Percentiles rank a stretch among this genome's conserved stretches.
These are phyloP conservation scores for Alauda arvensis DNA, from an alignment of 2,797 vertebrate genomes.

Conservation along the genomic window DNA sequence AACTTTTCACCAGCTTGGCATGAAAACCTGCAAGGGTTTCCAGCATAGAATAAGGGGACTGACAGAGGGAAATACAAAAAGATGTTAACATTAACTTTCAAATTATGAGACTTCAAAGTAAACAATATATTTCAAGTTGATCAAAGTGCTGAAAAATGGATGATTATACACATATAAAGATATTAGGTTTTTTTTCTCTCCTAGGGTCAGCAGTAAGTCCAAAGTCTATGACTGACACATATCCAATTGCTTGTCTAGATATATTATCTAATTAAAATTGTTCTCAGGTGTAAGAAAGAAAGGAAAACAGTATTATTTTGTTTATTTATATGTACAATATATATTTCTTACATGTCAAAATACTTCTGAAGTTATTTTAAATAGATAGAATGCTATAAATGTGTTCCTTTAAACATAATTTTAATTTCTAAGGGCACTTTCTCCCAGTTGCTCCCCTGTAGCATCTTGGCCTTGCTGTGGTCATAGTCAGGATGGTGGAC, in stretches of 20 bases:
- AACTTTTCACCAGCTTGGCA: neutral
- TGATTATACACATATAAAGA: neutral
- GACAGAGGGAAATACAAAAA: neutral
- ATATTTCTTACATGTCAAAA: neutral
- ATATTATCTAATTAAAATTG: neutral
- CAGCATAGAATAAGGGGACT: neutral
- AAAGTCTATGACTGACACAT: neutral
- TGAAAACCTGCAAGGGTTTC: neutral
- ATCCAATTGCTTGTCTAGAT: neutral
- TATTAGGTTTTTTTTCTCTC: fast-evolving
- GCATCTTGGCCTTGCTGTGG: fast-evolving
- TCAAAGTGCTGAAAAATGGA: neutral
- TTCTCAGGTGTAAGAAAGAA: neutral
- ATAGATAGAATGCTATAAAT: neutral
- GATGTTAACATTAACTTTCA: neutral
- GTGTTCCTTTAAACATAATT: neutral
- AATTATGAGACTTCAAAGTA: neutral
- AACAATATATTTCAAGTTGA: neutral
- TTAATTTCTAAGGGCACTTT: neutral
- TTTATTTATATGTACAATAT: neutral
- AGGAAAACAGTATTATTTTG: neutral
- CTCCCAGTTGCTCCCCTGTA: neutral
- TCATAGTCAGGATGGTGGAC: neutral
- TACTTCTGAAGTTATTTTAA: neutral
- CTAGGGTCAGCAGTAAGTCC: neutral